A percentile compares a stretch with the other conserved stretches of the same genome.
Evolutionary conservation across 2,797 vertebrate species (phyloP).

Genomic region (Diglossa cyanea): DNA sequence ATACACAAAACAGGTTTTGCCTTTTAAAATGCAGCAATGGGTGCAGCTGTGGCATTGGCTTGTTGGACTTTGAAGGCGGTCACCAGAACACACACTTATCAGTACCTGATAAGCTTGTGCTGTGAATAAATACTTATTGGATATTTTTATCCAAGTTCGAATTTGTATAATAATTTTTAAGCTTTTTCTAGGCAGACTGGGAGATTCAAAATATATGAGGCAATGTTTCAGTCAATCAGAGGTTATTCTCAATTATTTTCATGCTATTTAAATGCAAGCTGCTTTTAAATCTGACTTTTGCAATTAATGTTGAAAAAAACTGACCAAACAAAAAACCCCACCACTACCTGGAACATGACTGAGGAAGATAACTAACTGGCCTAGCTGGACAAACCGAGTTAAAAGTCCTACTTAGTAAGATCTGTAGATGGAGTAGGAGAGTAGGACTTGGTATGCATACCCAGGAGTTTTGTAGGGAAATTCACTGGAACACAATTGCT

Average conservation of each 20-base stretch:
- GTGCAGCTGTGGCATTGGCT: not conserved
- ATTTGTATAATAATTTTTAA: conserved; percentile 16
- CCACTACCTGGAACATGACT: not conserved
- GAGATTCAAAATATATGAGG: not conserved
- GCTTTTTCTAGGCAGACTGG: not conserved
- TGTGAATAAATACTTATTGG: not conserved
- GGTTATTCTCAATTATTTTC: not conserved
- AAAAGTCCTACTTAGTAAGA: not conserved
- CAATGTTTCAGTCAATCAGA: not conserved
- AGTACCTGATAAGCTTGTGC: not conserved
- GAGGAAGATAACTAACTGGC: not conserved
- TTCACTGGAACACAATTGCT: not conserved
- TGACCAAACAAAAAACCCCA: not conserved
- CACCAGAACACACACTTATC: not conserved
- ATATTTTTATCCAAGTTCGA: conserved; percentile 16
- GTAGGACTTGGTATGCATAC: not conserved
- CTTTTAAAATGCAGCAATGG: not conserved
- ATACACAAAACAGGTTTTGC: not conserved
- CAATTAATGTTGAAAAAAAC: not conserved
- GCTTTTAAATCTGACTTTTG: not conserved
- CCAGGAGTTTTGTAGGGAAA: not conserved
- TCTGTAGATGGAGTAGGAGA: not conserved
- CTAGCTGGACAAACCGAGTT: not conserved
- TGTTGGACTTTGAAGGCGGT: not conserved
- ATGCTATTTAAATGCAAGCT: not conserved